Percentiles rank a stretch among this genome's conserved stretches.
These are phyloP conservation scores for Andrena fulva DNA, from an alignment of 2,888 invertebrate genomes.

Conservation along the genomic window DNA sequence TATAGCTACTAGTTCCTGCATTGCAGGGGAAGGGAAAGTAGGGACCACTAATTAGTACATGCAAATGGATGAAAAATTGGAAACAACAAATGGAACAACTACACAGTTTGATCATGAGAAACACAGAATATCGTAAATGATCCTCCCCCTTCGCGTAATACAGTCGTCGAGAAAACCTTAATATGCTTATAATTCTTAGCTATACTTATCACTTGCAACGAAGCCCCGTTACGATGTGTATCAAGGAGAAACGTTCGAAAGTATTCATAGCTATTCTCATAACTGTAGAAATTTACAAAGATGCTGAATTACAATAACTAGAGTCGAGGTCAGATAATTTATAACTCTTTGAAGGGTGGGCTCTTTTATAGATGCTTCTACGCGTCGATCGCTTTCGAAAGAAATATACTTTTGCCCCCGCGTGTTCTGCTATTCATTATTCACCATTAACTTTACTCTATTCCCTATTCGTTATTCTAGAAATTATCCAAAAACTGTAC, in stretches of 20 bases:
- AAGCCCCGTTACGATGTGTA: not conserved
- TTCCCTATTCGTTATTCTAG: too few relatives aligned
- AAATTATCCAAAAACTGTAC: not conserved
- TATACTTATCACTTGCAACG: not conserved
- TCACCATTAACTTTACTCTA: too few relatives aligned
- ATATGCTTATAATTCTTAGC: constrained; percentile 3
- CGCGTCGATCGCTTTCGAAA: not conserved
- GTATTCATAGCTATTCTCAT: not conserved
- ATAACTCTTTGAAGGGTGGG: not conserved
- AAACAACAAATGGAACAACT: constrained; percentile 66
- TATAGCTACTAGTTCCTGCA: constrained; percentile 84
- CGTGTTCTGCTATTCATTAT: too few relatives aligned
- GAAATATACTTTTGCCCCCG: not conserved
- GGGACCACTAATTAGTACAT: constrained; percentile 83
- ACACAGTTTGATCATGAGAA: constrained; percentile 48
- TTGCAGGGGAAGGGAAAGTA: constrained; percentile 82
- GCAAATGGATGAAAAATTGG: constrained; percentile 73
- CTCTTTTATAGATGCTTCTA: not conserved
- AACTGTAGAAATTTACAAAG: constrained; percentile 3
- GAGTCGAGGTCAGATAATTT: not conserved
- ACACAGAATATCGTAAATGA: constrained; percentile 25
- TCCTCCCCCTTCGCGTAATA: not conserved
- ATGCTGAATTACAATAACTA: not conserved
- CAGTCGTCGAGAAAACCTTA: not conserved
- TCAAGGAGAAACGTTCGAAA: not conserved